Base-by-base conservation (phyloP, 2,888 invertebrate genomes). In the Cephus runcator region DNA sequence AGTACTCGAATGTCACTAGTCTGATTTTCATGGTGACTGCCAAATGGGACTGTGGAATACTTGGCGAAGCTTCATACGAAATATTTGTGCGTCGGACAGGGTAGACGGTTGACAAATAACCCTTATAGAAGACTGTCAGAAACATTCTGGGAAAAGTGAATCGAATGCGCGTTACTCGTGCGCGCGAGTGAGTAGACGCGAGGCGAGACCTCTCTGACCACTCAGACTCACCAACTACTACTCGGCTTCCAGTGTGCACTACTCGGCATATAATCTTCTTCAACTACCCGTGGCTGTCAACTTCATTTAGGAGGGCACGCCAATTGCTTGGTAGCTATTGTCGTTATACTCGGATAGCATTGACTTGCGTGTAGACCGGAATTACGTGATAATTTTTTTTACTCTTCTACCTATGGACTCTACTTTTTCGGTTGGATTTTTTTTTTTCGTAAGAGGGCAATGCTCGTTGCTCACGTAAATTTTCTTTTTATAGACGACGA, bases 261-360 rank as follows among this genome's bases (percentile, higher is more conserved):
- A 31, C 71, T 34, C 23, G 71, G 71, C 71, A 31, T 23, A 71
- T 34, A 34, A 31, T 71, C 71, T 71, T 71, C 31, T 71, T 71
- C 34, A 34, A 71, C 33, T 33, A 12, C 34, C 71, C 71, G 71
- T 71, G 71, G 71, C 71, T 71, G 34, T 71, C 71, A 71, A 71
- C 71, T 71, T 71, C 71, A 34, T 71, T 71, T 31, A 71, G 4
- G 31, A 31, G 71, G 71, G 31, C 23, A 56, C 56, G 56, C 56
- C 23, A 56, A 56, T 56, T 56, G 56, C 56, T 56, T 56, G 56
- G 56, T 56, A 56, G 56, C 56, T 56, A 23, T 56, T 56, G 56
- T 56, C 23, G 23, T 23, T 56, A 3, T 56, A 23, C 56, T 56
- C 2, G 15, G 56, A 56, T 56, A 23, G 6, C 23, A 56, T 15